Conservation (phyloP, 2,797 vertebrate species). For the Aulostomus chinensis region DNA sequence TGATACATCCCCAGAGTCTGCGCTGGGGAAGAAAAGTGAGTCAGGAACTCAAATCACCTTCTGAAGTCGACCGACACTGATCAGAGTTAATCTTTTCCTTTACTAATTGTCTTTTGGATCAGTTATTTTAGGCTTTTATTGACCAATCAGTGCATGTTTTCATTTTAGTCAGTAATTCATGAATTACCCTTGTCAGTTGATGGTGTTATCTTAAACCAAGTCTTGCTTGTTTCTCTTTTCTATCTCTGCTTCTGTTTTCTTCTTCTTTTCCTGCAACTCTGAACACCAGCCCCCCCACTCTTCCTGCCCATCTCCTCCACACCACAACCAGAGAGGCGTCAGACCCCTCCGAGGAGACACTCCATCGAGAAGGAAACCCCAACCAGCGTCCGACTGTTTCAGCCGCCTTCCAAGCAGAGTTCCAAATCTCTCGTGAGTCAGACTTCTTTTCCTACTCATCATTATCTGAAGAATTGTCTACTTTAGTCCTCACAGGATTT, state of each 20-base stretch:
- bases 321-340: constrained; percentile 93
- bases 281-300: constrained; percentile 87
- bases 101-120: background rate
- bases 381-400: constrained; percentile 91
- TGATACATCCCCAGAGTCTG: constrained; percentile 86
- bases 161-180: too few species aligned
- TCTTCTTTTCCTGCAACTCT: background rate
- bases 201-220: too few species aligned
- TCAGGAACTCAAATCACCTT: constrained; percentile 12
- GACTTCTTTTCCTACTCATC: background rate
- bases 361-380: constrained; percentile 98
- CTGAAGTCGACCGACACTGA: constrained; percentile 9
- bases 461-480: background rate
- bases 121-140: background rate
- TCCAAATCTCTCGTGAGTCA: constrained; percentile 95
- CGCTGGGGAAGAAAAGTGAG: constrained; percentile 90
- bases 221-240: background rate
- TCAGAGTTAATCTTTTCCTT: background rate
- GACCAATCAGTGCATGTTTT: too few species aligned
- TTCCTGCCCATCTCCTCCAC: constrained; percentile 98
- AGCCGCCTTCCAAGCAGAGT: constrained; percentile 88
- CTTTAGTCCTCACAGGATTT: background rate
- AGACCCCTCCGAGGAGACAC: constrained; percentile 91
- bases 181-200: too few species aligned
- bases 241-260: background rate